A percentile compares a stretch with the other conserved stretches of the same genome.
phyloP scores from a whole-genome alignment of 1,140 invertebrate species.

The Atta cephalotes region DNA sequence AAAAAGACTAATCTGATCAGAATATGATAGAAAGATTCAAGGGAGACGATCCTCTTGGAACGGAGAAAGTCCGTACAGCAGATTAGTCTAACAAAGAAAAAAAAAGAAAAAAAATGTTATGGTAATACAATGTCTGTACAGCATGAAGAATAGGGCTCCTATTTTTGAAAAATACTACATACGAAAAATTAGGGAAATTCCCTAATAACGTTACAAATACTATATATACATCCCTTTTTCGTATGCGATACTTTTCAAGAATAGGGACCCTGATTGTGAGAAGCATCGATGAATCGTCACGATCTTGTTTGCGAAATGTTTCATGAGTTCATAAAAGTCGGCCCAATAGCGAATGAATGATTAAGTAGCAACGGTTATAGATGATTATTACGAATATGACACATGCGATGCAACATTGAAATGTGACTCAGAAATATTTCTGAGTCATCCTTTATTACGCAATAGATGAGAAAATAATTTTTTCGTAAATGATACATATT shows the following conservation, averaged over 20 bases:
- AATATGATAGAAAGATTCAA: background rate
- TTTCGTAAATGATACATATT: background rate
- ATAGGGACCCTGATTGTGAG: background rate
- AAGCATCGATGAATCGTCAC: conserved; percentile 22
- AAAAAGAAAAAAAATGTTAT: background rate
- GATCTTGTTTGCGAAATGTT: conserved; percentile 10
- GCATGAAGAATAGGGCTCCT: background rate
- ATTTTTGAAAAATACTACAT: too few species aligned
- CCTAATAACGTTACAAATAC: too few species aligned
- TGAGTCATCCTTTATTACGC: conserved; percentile 18
- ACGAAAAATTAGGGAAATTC: too few species aligned
- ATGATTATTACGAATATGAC: background rate
- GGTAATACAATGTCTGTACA: conserved; percentile 13
- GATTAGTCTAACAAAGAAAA: background rate
- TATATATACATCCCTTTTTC: too few species aligned
- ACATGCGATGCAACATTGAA: background rate
- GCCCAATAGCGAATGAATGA: background rate
- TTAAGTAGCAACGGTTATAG: background rate
- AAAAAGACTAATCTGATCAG: background rate
- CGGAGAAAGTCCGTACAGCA: background rate
- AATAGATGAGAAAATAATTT: background rate
- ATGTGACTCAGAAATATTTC: conserved; percentile 14
- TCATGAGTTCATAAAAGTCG: conserved; percentile 20
- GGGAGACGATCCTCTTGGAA: background rate
- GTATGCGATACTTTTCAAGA: too few species aligned